Evolutionary conservation across 2,888 invertebrate genomes (phyloP).

Genomic region (Crioceris asparagi): DNA sequence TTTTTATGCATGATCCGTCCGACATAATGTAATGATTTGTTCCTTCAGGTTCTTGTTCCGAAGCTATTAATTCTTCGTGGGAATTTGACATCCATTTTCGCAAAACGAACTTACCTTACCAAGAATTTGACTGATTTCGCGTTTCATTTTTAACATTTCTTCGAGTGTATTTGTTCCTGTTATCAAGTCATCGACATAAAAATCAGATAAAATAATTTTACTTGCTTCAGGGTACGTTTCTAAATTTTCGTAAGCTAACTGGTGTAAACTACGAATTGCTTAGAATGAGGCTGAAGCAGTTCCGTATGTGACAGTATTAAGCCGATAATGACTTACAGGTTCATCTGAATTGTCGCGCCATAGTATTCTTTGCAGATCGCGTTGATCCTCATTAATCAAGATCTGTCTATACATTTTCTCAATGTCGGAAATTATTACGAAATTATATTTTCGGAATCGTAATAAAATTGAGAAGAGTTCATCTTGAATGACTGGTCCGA

Average conservation of each 20-base stretch:
- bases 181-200: not conserved
- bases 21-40: not conserved
- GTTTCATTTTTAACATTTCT: not conserved
- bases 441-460: constrained; percentile 5
- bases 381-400: constrained; percentile 5
- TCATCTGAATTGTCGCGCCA: constrained; percentile 6
- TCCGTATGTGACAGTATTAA: constrained; percentile 11
- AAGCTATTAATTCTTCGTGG: not conserved
- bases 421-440: constrained; percentile 7
- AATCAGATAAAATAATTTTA: not conserved
- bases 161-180: not conserved
- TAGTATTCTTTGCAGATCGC: constrained; percentile 8
- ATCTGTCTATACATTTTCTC: constrained; percentile 12
- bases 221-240: too few species aligned
- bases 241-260: not conserved
- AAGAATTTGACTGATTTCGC: not conserved
- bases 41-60: not conserved
- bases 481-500: constrained; percentile 13
- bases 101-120: not conserved
- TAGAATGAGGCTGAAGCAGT: constrained; percentile 7
- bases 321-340: constrained; percentile 3
- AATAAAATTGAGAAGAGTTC: constrained; percentile 11
- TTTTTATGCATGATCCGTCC: not conserved
- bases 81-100: not conserved
- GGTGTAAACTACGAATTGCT: constrained; percentile 3